Conservation (phyloP, 2,113 vertebrate genomes). For the Sclerurus mexicanus region DNA sequence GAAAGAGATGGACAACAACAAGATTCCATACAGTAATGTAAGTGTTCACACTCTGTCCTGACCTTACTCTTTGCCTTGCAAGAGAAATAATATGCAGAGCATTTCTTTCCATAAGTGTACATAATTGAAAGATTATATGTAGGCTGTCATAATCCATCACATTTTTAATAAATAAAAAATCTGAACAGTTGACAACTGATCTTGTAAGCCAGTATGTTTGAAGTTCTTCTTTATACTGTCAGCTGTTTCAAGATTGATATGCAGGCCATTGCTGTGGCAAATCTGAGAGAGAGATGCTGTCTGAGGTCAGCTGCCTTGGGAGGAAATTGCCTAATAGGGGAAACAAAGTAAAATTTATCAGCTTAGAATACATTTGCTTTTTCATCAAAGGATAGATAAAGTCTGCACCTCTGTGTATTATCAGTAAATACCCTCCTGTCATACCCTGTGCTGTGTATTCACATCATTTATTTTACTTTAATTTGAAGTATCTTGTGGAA, state of each 20-base stretch:
- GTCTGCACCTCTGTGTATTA: background rate
- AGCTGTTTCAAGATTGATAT: background rate
- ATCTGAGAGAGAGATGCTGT: background rate
- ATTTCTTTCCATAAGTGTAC: background rate
- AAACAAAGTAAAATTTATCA: background rate
- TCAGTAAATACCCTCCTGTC: background rate
- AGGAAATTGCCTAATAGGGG: background rate
- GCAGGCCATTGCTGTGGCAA: background rate
- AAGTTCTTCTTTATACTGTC: background rate
- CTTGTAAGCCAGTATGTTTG: background rate
- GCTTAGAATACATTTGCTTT: background rate
- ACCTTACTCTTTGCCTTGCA: background rate
- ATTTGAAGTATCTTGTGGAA: background rate
- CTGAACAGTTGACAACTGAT: background rate
- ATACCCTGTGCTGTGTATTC: background rate
- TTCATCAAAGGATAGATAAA: background rate
- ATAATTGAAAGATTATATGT: background rate
- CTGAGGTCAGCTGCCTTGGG: background rate
- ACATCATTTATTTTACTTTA: background rate
- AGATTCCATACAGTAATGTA: constrained; percentile 76
- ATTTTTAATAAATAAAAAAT: background rate
- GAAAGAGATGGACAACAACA: constrained; percentile 74
- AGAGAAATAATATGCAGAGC: background rate
- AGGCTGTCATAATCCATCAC: background rate
- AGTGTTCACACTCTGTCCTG: background rate